A percentile compares a stretch with the other conserved stretches of the same genome.
Evolutionary conservation across 2,888 invertebrate species (phyloP).

Genomic region (Bembecia ichneumoniformis): DNA sequence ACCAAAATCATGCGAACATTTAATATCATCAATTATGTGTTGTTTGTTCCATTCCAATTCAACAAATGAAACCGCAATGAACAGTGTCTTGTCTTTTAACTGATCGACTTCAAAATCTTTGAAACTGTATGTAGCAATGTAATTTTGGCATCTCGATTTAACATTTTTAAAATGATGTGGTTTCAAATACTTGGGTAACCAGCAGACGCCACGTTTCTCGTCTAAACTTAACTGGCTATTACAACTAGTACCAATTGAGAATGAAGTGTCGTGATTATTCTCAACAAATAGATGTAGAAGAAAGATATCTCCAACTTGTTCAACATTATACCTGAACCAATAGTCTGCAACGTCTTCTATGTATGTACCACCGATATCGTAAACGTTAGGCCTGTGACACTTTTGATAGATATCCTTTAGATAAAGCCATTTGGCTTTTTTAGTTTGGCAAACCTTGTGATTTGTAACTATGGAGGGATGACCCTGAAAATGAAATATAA

Average conservation of each 20-base stretch:
- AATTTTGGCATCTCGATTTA: slow-evolving; percentile 19
- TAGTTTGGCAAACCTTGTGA: slow-evolving; percentile 38
- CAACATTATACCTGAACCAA: slow-evolving; percentile 48
- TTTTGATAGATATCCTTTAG: slow-evolving; percentile 45
- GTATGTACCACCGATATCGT: slow-evolving; percentile 56
- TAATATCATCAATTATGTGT: slow-evolving; percentile 24
- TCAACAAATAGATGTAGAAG: slow-evolving; percentile 49
- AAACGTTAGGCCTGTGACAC: slow-evolving; percentile 43
- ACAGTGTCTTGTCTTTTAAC: slow-evolving; percentile 38
- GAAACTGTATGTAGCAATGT: slow-evolving; percentile 47
- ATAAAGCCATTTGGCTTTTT: slow-evolving; percentile 44
- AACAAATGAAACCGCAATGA: slow-evolving; percentile 34
- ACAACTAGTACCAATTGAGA: slow-evolving; percentile 32
- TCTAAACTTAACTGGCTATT: slow-evolving; percentile 29
- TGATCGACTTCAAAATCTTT: slow-evolving; percentile 39
- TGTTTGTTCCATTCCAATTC: neutral
- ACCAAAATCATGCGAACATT: slow-evolving; percentile 38
- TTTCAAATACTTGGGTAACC: slow-evolving; percentile 27
- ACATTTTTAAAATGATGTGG: slow-evolving; percentile 26
- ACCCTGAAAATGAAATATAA: slow-evolving; percentile 23
- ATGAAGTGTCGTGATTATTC: slow-evolving; percentile 32
- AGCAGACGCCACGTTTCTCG: slow-evolving; percentile 30
- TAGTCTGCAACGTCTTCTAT: slow-evolving; percentile 40
- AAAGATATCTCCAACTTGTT: slow-evolving; percentile 35
- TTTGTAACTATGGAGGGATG: slow-evolving; percentile 33